Percentiles rank a stretch among this genome's conserved stretches.
Evolutionary conservation across 2,888 invertebrate species (phyloP).

Genomic region (Chydorus sphaericus): DNA sequence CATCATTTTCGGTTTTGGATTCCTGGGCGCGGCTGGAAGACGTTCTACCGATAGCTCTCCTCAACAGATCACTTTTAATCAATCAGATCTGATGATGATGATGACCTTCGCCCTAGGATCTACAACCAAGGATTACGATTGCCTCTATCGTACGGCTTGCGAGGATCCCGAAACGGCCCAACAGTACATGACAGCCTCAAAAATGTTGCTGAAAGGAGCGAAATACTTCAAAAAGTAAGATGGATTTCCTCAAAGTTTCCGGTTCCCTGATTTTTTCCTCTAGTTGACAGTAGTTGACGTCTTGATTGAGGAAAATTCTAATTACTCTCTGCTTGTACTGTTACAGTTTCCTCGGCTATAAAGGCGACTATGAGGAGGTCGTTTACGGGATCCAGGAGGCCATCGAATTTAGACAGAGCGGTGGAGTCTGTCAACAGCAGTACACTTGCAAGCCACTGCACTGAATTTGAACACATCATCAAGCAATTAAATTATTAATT

Average conservation of each 20-base stretch:
- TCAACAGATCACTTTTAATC: neutral
- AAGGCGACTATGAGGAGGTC: conserved; percentile 45
- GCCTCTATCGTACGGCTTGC: conserved; percentile 61
- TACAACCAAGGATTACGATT: conserved; percentile 45
- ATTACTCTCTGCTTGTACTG: conserved; percentile 14
- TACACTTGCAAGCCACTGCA: conserved; percentile 21
- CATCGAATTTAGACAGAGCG: conserved; percentile 45
- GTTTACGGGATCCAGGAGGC: conserved; percentile 49
- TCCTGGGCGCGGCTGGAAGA: conserved; percentile 29
- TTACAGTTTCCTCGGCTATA: conserved; percentile 36
- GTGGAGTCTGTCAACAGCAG: conserved; percentile 34
- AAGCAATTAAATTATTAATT: neutral
- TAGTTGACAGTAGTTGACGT: no score
- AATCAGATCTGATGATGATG: conserved; percentile 49
- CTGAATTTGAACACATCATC: neutral
- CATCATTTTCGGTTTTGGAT: conserved; percentile 63
- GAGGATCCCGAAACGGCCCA: conserved; percentile 53
- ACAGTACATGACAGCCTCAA: conserved; percentile 61
- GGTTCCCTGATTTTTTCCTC: no score
- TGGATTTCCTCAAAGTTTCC: no score
- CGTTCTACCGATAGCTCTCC: neutral
- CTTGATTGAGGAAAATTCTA: neutral
- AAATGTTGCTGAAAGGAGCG: conserved; percentile 52
- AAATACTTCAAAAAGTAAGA: conserved; percentile 50
- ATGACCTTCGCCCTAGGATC: conserved; percentile 52